Base-by-base conservation (phyloP, 2,797 vertebrate species). In the Silurus lanzhouensis region DNA sequence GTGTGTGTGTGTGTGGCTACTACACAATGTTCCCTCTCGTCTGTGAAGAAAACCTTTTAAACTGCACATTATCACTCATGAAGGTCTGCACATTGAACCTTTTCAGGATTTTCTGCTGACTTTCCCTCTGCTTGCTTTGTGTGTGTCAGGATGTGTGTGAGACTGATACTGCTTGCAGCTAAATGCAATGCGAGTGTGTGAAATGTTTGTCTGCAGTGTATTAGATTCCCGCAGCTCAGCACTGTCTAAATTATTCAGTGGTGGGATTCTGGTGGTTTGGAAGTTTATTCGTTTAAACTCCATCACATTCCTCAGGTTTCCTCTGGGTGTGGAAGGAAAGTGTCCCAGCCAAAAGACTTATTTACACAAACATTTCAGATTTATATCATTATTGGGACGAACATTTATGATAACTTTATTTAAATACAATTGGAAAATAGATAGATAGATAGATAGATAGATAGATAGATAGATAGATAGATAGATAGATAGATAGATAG, bases 161-260 rank as follows among this genome's bases (percentile, higher is more conserved):
- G 68, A 79, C 77, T 79, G 63, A 77, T 61, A 77, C 64, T 58
- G 76, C 66, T 72, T 75, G 68, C 46, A 70, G 84, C 83, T 85
- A 88, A 64, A 90, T 83, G 61, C 75, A 64, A 90, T 83, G 61
- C 75, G 15, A 20, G 46, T 66, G 31, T 83, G 82, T 72, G 86
- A 85, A 86, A 86, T 77, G 46, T 88, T 88, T 84, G 82, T 77
- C 86, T 83, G 85, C 57, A 82, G 82, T 87, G 89, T 86, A 91
- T 92, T 90, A 71, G 89, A 91, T 92, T 91, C 87, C 86, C 85
- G 70, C 70, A 67, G 64, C 88, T 91, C 90, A 91, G 91, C 91
- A 86, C 67, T 66, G 83, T 27, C 85, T 92, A 86, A 91, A 92
- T 92, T 88, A 92, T 92, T 91, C 85, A 92, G 88, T 72, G 75